phyloP scores from a whole-genome alignment of 2,797 vertebrate species.

The Urophycis tenuis region DNA sequence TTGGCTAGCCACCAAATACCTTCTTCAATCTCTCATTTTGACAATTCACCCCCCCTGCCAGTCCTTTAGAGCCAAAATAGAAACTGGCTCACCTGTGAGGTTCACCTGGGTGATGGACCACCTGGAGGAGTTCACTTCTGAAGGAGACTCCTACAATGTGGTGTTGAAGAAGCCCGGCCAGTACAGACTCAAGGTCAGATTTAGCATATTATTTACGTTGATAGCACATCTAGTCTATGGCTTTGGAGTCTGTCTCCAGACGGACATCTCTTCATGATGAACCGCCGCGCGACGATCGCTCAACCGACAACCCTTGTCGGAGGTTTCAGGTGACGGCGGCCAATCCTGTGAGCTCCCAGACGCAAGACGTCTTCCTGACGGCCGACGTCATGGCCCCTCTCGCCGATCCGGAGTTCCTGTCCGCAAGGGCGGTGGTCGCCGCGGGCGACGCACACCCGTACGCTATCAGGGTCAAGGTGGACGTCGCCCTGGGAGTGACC shows the following conservation, averaged over 20 bases:
- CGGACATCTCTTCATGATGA: not conserved
- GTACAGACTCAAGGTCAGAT: conserved; percentile 65
- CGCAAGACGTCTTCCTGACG: conserved; percentile 53
- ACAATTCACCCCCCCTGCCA: conserved; percentile 30
- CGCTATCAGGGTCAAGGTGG: conserved; percentile 61
- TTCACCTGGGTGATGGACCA: conserved; percentile 71
- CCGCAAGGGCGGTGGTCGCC: conserved; percentile 41
- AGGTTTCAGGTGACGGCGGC: conserved; percentile 64
- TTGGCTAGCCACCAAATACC: not conserved
- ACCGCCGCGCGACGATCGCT: not conserved
- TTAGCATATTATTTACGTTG: not conserved
- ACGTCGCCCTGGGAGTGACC: conserved; percentile 62
- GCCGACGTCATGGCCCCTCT: conserved; percentile 58
- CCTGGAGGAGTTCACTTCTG: conserved; percentile 56
- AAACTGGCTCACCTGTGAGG: conserved; percentile 66
- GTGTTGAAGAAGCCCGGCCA: conserved; percentile 64
- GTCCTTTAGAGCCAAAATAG: conserved; percentile 64
- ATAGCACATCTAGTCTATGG: not conserved
- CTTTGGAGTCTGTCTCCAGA: not conserved
- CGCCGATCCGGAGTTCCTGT: conserved; percentile 58
- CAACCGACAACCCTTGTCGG: not conserved
- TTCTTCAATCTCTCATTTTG: not conserved
- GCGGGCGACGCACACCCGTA: conserved; percentile 47
- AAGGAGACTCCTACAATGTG: conserved; percentile 64
- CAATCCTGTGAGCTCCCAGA: conserved; percentile 73